Conservation (phyloP, 1,140 invertebrate species). For the Coelopa frigida region DNA sequence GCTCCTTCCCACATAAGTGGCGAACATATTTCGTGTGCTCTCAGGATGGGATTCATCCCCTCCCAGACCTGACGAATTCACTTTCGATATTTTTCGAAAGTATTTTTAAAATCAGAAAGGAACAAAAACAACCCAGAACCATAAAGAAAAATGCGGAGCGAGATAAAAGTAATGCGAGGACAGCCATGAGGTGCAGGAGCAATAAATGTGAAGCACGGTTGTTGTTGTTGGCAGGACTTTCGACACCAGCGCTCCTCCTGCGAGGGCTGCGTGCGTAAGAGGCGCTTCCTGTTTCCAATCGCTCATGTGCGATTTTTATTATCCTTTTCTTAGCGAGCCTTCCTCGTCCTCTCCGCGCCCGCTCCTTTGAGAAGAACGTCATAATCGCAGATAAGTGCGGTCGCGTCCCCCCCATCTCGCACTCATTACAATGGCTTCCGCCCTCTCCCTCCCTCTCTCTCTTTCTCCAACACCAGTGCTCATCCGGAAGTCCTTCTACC, state of each 20-base stretch:
- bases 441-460: neutral
- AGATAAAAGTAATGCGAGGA: neutral
- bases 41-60: too few species aligned
- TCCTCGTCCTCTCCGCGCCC: too few species aligned
- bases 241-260: constrained; percentile 6
- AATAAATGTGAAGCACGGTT: neutral
- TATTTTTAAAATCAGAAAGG: constrained; percentile 1
- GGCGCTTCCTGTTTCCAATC: constrained; percentile 44
- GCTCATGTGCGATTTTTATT: constrained; percentile 12
- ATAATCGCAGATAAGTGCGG: constrained; percentile 45
- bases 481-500: too few species aligned
- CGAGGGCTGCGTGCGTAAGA: constrained; percentile 16
- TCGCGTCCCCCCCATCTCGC: constrained; percentile 30
- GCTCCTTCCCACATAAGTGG: too few species aligned
- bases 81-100: too few species aligned
- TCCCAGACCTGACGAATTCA: too few species aligned
- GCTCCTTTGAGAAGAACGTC: too few species aligned
- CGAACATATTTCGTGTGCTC: too few species aligned
- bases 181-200: neutral
- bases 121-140: neutral
- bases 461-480: neutral
- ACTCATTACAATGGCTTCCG: constrained; percentile 33
- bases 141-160: neutral
- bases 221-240: constrained; percentile 1
- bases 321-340: constrained; percentile 9